Percentiles rank a stretch among this genome's conserved stretches.
These are phyloP conservation scores for Noctua comes DNA, from an alignment of 2,888 invertebrate species.

Conservation along the genomic window DNA sequence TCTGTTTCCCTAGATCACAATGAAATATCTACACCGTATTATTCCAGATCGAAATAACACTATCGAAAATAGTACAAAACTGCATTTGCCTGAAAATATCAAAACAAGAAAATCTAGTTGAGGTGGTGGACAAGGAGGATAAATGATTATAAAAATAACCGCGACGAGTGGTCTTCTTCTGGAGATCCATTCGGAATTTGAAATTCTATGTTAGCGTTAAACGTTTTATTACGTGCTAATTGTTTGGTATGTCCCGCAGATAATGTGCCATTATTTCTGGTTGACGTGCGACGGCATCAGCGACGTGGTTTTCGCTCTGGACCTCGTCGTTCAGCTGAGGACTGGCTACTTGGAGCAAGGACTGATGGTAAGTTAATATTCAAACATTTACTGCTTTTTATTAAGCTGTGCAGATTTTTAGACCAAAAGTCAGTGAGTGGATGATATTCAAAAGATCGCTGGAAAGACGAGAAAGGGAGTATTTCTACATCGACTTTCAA, in stretches of 20 bases:
- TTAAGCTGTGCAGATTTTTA: not conserved
- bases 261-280: slow-evolving; percentile 94
- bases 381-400: not conserved
- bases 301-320: slow-evolving; percentile 96
- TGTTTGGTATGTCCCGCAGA: slow-evolving; percentile 81
- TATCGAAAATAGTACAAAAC: not conserved
- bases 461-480: too few species aligned
- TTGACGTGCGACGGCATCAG: slow-evolving; percentile 95
- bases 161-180: not conserved
- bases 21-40: too few species aligned
- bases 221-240: not conserved
- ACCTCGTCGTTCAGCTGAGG: slow-evolving; percentile 97
- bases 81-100: not conserved
- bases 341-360: slow-evolving; percentile 99
- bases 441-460: not conserved
- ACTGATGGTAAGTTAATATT: slow-evolving; percentile 92
- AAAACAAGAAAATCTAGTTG: not conserved
- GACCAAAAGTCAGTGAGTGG: not conserved
- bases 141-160: not conserved
- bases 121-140: not conserved
- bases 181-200: not conserved
- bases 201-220: not conserved
- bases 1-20: not conserved
- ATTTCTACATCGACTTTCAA: not conserved
- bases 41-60: too few species aligned